Conservation (phyloP, 2,888 invertebrate species). For the Eumerus sabulonum region DNA sequence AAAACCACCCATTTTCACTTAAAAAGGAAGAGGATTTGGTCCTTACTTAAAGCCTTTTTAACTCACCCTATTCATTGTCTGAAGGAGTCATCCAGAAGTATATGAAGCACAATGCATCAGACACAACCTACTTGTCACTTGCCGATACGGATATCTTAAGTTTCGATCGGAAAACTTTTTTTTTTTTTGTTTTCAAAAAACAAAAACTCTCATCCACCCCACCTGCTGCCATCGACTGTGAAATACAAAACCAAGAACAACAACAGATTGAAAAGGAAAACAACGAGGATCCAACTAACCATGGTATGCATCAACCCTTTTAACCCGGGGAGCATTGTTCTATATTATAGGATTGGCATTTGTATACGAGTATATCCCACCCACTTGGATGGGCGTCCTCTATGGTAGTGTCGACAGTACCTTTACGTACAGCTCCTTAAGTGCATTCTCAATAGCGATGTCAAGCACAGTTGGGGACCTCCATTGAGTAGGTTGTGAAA, state of each 20-base stretch:
- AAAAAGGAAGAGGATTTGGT: constrained; percentile 2
- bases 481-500: constrained; percentile 45
- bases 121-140: constrained; percentile 49
- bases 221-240: not conserved
- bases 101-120: constrained; percentile 43
- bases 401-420: constrained; percentile 22
- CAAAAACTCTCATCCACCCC: constrained; percentile 9
- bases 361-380: constrained; percentile 40
- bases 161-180: constrained; percentile 61
- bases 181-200: too few species aligned
- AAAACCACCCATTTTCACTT: not conserved
- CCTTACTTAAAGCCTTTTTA: constrained; percentile 39
- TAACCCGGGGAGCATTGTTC: constrained; percentile 26
- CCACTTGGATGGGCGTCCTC: not conserved
- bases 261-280: constrained; percentile 29
- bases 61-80: constrained; percentile 25
- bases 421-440: constrained; percentile 38
- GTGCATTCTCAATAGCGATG: constrained; percentile 64
- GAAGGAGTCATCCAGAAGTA: constrained; percentile 24
- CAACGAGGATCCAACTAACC: constrained; percentile 20
- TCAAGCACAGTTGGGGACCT: constrained; percentile 65
- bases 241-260: constrained; percentile 42
- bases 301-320: constrained; percentile 44
- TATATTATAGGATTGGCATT: constrained; percentile 59
- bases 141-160: constrained; percentile 65